Base-by-base conservation (phyloP, 2,113 vertebrate species). In the Geothlypis trichas region DNA sequence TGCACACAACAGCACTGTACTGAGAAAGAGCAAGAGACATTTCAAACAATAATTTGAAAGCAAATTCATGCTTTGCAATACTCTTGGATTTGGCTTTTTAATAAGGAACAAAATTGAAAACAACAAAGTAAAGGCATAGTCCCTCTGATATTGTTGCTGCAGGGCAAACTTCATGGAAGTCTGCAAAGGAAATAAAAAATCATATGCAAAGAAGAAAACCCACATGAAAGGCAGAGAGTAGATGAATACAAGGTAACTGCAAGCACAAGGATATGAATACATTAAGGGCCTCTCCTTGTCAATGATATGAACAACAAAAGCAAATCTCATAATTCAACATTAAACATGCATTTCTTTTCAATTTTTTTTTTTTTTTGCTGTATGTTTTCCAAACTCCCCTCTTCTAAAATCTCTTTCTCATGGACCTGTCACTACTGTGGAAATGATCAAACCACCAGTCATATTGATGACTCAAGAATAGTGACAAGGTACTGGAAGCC, bases 81-180 rank as follows among this genome's bases (percentile, higher is more conserved):
- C 68, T 75, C 79, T 79, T 49, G 74, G 91, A 95, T 95, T 91
- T 95, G 69, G 76, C 73, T 94, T 94, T 95, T 96, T 96, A 96
- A 96, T 95, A 96, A 95, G 84, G 72, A 96, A 78, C 4, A 42
- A 96, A 97, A 96, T 93, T 90, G 95, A 95, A 97, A 96, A 90
- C 93, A 97, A 97, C 92, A 95, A 94, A 97, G 92, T 71, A 74
- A 93, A 96, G 55, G 66, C 71, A 83, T 47, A 84, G 90, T 84
- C 73, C 73, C 63, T 97, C 90, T 97, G 90, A 97, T 97, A 97
- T 90, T 93, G 84, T 84, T 93, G 96, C 96, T 94, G 71, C 95
- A 94, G 96, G 97, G 97, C 87, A 97, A 88, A 93, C 68, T 91
- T 92, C 44, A 87, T 77, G 79, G 82, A 95, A 95, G 91, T 66